Conservation (phyloP, 30 jellyfish, hydroid and myxozoan species). For the Cassiopea andromeda region DNA sequence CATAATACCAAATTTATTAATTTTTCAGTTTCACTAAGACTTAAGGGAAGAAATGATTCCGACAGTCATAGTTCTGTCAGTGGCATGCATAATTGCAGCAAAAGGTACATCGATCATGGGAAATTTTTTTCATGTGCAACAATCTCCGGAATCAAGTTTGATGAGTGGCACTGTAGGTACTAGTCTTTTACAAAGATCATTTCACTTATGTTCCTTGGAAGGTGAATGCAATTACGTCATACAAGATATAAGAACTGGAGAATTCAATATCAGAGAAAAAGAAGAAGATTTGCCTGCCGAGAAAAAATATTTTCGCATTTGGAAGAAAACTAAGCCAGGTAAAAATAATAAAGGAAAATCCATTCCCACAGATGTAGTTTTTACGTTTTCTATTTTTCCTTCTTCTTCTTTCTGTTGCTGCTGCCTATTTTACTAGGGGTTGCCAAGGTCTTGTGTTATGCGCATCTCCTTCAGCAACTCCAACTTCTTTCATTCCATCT, state of each 20-base stretch:
- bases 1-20: too few relatives aligned
- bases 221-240: not conserved
- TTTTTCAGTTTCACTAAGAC: too few relatives aligned
- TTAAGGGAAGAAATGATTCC: too few relatives aligned
- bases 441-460: too few relatives aligned
- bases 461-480: too few relatives aligned
- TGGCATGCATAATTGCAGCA: too few relatives aligned
- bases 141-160: not conserved
- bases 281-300: not conserved
- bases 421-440: too few relatives aligned
- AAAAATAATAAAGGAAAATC: not conserved
- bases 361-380: too few relatives aligned
- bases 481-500: too few relatives aligned
- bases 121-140: not conserved
- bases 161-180: not conserved
- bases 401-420: too few relatives aligned
- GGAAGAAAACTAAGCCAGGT: not conserved
- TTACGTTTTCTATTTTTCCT: too few relatives aligned
- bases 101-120: not conserved
- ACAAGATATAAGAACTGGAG: not conserved
- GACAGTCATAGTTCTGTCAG: too few relatives aligned
- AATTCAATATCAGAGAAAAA: not conserved
- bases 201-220: not conserved
- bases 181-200: not conserved
- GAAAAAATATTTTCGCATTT: not conserved